These are phyloP conservation scores for Paradoxurus hermaphroditus DNA, from an alignment of 2,113 vertebrate species.

Conservation along the genomic window DNA sequence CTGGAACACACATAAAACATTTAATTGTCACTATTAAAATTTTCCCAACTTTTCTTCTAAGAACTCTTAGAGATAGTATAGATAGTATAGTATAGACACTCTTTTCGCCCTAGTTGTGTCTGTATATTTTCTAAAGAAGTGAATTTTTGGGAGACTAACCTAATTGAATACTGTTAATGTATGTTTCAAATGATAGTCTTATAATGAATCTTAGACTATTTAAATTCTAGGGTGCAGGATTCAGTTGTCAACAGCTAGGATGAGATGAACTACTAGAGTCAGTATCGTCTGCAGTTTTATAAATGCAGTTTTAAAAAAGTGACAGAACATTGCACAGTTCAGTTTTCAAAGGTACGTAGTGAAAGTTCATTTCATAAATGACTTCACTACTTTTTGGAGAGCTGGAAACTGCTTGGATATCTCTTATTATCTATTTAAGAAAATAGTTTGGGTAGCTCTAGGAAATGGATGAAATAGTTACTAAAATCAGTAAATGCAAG, in stretches of 20 bases:
- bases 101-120: background rate
- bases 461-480: conserved; percentile 77
- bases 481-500: conserved; percentile 77
- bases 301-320: background rate
- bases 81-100: background rate
- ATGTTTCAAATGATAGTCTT: background rate
- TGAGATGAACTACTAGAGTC: background rate
- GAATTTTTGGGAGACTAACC: background rate
- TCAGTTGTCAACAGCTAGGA: background rate
- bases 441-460: conserved; percentile 30
- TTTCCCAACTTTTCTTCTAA: background rate
- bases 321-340: background rate
- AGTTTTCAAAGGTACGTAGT: background rate
- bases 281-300: background rate
- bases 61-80: too few species aligned
- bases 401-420: background rate
- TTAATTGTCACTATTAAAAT: background rate
- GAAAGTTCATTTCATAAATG: background rate
- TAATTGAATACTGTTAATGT: background rate
- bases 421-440: background rate
- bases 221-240: background rate
- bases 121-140: background rate
- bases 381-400: background rate
- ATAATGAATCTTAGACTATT: background rate
- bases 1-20: background rate